Base-by-base conservation (phyloP, 37 sponge, comb jelly and placozoan species). In the Cliona cf. orientalis region DNA sequence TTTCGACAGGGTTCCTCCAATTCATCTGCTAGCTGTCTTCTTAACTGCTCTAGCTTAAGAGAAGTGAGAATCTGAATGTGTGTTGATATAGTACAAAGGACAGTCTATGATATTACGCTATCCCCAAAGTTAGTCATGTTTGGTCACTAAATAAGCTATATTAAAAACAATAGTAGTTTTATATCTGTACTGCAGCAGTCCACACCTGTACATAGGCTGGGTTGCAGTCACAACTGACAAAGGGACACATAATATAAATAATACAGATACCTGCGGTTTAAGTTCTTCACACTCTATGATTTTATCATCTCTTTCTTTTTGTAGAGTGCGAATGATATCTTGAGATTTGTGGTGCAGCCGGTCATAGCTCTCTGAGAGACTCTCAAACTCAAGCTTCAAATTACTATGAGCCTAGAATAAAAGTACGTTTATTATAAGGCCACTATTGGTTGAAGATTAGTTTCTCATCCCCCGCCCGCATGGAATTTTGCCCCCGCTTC, bases 211-310 rank as follows among this genome's bases (percentile, higher is more conserved):
- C 14, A 49, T 49, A 49, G 9, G 14, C 14, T 49, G 53, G 53
- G 53, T 49, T 19, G 53, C 14, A 49, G n/a, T n/a, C 14, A 49
- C 14, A 9, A 49, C 9, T 49, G 14, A 49, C 36, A 37, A 4
- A 21, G 17, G 38, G 5, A 36, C 36, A 39, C 6, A 39, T 33
- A 67, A 36, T 36, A 7, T 32, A 17, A 67, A 17, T 7, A 39
- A 33, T 6, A 5, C 4, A 40, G 66, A 58, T 41, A 91, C 91
- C 78, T 86, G 79, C 35, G 78, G 2, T 41, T 42, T 75, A 22
- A 83, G 75, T 35, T 78, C 61, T 31, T 91, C 88, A 45, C 81
- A 83, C 69, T 91, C 92, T 42, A 64, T 14, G 19, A 87, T 91
- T 46, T 72, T 83, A 14, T 44, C 65, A 36, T 91, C 92, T 60